A percentile compares a stretch with the other conserved stretches of the same genome.
Evolutionary conservation across 35 echinoderm and acorn worm genomes (phyloP).

Genomic region (Strongylocentrotus purpuratus): DNA sequence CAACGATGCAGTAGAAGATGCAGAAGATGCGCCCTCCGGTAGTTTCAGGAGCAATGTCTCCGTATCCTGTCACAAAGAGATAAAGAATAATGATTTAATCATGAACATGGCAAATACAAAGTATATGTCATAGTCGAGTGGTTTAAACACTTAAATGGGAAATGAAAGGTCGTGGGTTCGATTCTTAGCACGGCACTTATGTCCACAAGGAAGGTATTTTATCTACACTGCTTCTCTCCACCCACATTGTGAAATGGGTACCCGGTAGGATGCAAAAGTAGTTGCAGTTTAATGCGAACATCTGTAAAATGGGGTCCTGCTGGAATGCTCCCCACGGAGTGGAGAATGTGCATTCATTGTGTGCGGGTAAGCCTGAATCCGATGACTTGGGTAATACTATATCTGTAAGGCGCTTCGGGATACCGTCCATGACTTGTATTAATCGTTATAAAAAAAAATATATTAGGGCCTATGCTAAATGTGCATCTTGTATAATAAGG

Average conservation of each 20-base stretch:
- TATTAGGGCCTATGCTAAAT: neutral
- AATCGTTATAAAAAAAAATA: neutral
- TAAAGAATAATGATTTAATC: neutral
- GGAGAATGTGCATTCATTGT: no score
- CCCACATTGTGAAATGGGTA: no score
- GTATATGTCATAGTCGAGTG: neutral
- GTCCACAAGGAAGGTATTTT: no score
- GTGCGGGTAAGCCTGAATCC: no score
- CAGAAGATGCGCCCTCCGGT: slow-evolving; percentile 53
- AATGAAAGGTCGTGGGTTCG: neutral
- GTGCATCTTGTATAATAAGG: neutral
- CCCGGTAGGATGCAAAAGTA: no score
- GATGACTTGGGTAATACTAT: no score
- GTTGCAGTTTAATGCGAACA: no score
- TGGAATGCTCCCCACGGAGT: no score
- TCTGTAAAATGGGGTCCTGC: no score
- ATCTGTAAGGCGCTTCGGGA: no score
- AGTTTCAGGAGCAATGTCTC: slow-evolving; percentile 77
- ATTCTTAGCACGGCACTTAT: neutral
- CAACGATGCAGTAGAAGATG: slow-evolving; percentile 64
- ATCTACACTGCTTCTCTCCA: no score
- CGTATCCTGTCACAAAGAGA: slow-evolving; percentile 69
- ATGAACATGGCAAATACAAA: no score
- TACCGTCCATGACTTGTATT: neutral
- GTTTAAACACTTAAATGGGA: neutral